These are phyloP conservation scores for Scaptomyza parva DNA, from an alignment of 2,888 invertebrate species.

Conservation along the genomic window DNA sequence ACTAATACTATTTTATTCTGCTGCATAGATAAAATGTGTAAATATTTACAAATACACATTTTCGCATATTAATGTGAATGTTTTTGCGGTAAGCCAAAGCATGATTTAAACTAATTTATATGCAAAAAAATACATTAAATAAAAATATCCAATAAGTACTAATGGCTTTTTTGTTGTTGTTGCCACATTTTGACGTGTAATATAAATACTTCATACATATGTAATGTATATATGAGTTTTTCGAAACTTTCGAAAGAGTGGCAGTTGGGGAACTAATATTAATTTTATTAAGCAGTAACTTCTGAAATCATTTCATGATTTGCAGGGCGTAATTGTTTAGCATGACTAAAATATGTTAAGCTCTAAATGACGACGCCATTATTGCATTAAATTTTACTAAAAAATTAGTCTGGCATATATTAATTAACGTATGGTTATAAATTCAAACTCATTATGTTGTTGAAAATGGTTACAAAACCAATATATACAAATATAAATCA, in stretches of 20 bases:
- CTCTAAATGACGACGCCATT: background rate
- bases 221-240: background rate
- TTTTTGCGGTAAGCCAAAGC: slow-evolving; percentile 67
- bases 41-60: slow-evolving; percentile 14
- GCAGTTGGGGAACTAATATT: background rate
- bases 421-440: background rate
- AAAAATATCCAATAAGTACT: slow-evolving; percentile 34
- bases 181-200: slow-evolving; percentile 26
- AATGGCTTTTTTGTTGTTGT: slow-evolving; percentile 46
- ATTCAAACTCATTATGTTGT: background rate
- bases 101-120: slow-evolving; percentile 71
- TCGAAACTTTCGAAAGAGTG: background rate
- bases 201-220: slow-evolving; percentile 9
- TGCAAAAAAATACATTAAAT: slow-evolving; percentile 15
- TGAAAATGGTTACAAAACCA: too few species aligned
- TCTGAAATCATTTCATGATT: background rate
- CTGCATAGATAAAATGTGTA: slow-evolving; percentile 1
- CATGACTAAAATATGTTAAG: background rate
- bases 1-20: background rate
- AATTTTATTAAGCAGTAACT: background rate
- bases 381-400: background rate
- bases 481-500: too few species aligned
- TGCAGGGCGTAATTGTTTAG: too few species aligned
- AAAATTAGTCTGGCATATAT: background rate
- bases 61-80: slow-evolving; percentile 57